These are phyloP conservation scores for Corythoichthys intestinalis DNA, from an alignment of 2,113 vertebrate species.

Conservation along the genomic window DNA sequence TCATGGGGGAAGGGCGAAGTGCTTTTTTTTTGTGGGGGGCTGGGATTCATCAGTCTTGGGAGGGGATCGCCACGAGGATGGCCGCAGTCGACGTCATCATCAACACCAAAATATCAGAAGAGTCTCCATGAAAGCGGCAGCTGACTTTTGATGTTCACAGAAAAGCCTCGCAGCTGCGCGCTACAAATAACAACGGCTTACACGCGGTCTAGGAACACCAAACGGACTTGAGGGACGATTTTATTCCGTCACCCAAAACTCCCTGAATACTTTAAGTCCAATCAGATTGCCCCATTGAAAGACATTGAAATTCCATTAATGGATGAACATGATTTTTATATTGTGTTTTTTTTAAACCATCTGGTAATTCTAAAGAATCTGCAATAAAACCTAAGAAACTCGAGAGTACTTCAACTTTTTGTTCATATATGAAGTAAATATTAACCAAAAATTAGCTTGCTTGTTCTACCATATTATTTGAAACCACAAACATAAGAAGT, in stretches of 20 bases:
- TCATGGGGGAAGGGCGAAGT: conserved; percentile 33
- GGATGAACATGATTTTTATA: no score
- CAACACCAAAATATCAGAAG: conserved; percentile 19
- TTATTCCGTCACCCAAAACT: background rate
- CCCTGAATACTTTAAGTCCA: no score
- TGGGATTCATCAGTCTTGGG: conserved; percentile 54
- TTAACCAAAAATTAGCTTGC: no score
- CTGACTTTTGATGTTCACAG: conserved; percentile 57
- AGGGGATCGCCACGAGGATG: conserved; percentile 38
- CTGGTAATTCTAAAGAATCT: no score
- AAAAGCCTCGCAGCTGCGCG: conserved; percentile 26
- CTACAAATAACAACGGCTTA: background rate
- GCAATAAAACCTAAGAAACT: no score
- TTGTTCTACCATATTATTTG: no score
- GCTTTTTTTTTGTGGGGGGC: conserved; percentile 37
- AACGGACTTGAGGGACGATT: background rate
- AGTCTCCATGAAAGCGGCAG: conserved; percentile 39
- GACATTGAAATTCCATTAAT: no score
- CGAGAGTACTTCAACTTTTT: no score
- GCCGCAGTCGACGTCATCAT: conserved; percentile 27
- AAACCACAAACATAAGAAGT: no score
- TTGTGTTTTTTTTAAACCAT: no score
- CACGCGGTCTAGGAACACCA: background rate
- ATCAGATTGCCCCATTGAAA: no score
- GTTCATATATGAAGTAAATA: no score